Conservation (phyloP, 2,797 vertebrate genomes). For the Euthynnus affinis region DNA sequence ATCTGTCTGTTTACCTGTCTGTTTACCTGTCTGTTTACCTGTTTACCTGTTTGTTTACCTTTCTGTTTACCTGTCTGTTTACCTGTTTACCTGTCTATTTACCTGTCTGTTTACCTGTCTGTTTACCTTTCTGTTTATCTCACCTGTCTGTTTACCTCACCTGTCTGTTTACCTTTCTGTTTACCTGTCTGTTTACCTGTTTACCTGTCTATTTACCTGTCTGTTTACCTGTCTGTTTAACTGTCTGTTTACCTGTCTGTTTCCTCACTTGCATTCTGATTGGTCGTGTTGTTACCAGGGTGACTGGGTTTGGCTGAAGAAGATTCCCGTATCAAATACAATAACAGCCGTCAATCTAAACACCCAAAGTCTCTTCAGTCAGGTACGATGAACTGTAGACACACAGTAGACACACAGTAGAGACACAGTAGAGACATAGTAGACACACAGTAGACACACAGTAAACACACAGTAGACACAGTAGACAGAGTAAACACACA, state of each 20-base stretch:
- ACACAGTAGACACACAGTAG: not conserved
- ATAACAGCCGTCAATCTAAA: conserved; percentile 49
- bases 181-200: too few species aligned
- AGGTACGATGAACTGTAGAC: conserved; percentile 29
- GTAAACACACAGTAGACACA: not conserved
- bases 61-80: too few species aligned
- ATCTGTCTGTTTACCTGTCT: not conserved
- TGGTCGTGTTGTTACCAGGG: conserved; percentile 70
- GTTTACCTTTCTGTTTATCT: too few species aligned
- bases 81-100: too few species aligned
- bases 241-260: not conserved
- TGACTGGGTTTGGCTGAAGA: conserved; percentile 84
- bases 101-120: not conserved
- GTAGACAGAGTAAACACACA: too few species aligned
- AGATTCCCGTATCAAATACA: conserved; percentile 70
- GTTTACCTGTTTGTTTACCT: not conserved
- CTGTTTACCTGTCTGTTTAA: not conserved
- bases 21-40: not conserved
- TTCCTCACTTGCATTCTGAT: conserved; percentile 28
- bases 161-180: not conserved
- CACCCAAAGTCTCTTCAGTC: conserved; percentile 70
- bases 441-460: not conserved
- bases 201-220: not conserved
- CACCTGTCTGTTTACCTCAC: too few species aligned
- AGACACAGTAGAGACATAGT: not conserved